These are phyloP conservation scores for Nothocercus nigrocapillus DNA, from an alignment of 2,113 vertebrate genomes.

Conservation along the genomic window DNA sequence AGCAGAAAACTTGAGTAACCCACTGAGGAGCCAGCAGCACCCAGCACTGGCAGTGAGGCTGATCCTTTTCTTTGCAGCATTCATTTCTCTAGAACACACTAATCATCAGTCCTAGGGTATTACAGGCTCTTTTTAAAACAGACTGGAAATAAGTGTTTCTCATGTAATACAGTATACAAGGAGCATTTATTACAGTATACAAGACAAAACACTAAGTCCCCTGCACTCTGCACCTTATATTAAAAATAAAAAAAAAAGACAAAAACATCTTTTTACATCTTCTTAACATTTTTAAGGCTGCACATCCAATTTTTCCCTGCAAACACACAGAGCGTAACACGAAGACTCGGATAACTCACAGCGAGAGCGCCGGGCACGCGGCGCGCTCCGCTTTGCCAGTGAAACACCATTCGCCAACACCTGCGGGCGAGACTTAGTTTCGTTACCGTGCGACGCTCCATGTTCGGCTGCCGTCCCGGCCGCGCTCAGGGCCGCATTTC, in stretches of 20 bases:
- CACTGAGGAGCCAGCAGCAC: fast-evolving
- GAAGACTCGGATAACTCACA: too few species aligned
- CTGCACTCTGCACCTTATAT: background rate
- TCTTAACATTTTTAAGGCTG: too few species aligned
- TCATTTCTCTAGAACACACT: background rate
- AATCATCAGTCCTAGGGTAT: background rate
- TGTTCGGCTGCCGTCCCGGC: too few species aligned
- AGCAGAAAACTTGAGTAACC: background rate
- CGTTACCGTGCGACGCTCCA: too few species aligned
- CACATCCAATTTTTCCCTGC: background rate
- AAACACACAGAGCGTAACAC: fast-evolving
- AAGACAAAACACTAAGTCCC: too few species aligned
- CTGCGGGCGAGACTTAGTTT: too few species aligned
- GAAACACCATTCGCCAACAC: too few species aligned
- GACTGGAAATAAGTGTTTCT: background rate
- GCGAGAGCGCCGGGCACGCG: too few species aligned
- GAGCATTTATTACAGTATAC: background rate
- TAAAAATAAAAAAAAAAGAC: background rate
- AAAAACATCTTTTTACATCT: background rate
- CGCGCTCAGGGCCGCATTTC: too few species aligned
- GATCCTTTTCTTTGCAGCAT: background rate
- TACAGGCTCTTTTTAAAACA: background rate
- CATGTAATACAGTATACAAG: background rate
- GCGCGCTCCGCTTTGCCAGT: too few species aligned
- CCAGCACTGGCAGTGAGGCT: fast-evolving